phyloP scores from a whole-genome alignment of 2,888 invertebrate species.

The Cheilosia vernalis region DNA sequence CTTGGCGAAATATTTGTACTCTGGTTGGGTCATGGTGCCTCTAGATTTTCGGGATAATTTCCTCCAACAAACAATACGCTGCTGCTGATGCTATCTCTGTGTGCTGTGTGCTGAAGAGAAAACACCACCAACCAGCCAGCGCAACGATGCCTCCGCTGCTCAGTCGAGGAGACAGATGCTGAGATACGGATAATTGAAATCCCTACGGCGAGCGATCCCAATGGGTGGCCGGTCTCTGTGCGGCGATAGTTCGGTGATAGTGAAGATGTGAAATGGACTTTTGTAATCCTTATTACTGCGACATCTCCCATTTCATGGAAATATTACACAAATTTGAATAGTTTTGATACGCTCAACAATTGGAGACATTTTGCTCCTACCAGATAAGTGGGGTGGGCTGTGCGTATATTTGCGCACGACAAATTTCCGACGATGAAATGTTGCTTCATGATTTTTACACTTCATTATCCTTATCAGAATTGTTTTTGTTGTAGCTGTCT shows the following conservation, averaged over 20 bases:
- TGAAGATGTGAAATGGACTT: conserved; percentile 66
- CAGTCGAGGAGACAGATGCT: conserved; percentile 69
- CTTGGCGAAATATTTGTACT: conserved; percentile 39
- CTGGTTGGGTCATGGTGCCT: conserved; percentile 52
- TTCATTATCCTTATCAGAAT: conserved; percentile 68
- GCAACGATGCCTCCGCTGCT: conserved; percentile 38
- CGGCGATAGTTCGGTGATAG: conserved; percentile 52
- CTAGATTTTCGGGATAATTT: conserved; percentile 66
- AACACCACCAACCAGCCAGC: conserved; percentile 9
- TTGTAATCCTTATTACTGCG: conserved; percentile 67
- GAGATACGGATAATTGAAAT: conserved; percentile 74
- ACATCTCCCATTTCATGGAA: conserved; percentile 63
- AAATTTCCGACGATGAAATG: conserved; percentile 58
- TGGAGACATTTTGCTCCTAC: conserved; percentile 23
- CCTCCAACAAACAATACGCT: conserved; percentile 59
- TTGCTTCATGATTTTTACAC: conserved; percentile 71
- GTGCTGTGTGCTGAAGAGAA: conserved; percentile 7
- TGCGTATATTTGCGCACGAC: conserved; percentile 33
- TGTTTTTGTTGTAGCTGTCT: conserved; percentile 29
- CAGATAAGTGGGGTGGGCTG: conserved; percentile 22
- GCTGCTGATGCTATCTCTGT: conserved; percentile 36
- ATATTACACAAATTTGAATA: conserved; percentile 70
- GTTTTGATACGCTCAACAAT: conserved; percentile 59
- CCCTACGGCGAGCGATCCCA: conserved; percentile 29
- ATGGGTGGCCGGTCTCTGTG: neutral